Base-by-base conservation (phyloP, 2,888 invertebrate genomes). In the Listrodromus nycthemerus region DNA sequence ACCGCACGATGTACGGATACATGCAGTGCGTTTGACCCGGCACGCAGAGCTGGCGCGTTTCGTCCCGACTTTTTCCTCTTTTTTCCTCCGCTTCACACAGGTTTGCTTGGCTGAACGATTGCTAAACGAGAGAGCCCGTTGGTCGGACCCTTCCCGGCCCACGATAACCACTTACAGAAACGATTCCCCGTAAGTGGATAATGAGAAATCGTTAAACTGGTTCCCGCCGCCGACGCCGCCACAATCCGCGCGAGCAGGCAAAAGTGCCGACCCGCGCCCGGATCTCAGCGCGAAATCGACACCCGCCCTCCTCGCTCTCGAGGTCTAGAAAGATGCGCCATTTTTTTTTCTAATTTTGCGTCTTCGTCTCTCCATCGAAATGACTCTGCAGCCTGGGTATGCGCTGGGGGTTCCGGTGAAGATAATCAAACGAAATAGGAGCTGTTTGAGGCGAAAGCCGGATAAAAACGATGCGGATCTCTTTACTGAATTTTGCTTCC, bases 151-250 rank as follows among this genome's bases (percentile, higher is more conserved):
- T 16, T 77, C 69, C 69, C 63, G 55, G 78, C 70, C 63, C 70
- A 69, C 82, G 87, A 85, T 84, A 86, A 85, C 87, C 86, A 87
- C 87, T 90, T 87, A 86, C 84, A 88, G 87, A 89, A 90, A 89
- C 85, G 85, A 87, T 89, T 86, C 85, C 83, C 85, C 81, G 80
- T 88, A 88, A 89, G 86, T 89, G 86, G 88, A 88, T 88, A 89
- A 90, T 88, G 87, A 87, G 87, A 87, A 89, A 89, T 89, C 86
- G 85, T 90, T 88, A 87, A 88, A 88, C 87, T 88, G 87, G 87
- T 89, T 89, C 83, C 80, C 80, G 78, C 65, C 61, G 80, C 76
- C 70, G 80, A 73, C 67, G 80, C 76, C 78, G 50, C 45, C 41
- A 45, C 48, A 61, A 76, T 74, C 55, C 27, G 82, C 55, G 73